phyloP scores from a whole-genome alignment of 2,888 invertebrate species.

The Dynastes tityus region DNA sequence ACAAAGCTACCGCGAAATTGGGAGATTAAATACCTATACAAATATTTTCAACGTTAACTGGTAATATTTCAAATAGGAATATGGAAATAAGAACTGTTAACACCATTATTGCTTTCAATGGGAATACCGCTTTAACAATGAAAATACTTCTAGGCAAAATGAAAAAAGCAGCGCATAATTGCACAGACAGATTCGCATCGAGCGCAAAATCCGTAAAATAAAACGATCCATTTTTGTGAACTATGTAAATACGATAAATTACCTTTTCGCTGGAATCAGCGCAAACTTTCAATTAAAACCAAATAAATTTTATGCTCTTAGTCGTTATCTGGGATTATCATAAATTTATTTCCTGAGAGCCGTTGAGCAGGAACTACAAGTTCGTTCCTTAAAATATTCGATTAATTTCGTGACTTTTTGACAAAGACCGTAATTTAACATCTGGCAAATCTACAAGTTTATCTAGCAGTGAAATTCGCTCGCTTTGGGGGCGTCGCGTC shows the following conservation, averaged over 20 bases:
- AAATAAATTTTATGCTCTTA: conserved; percentile 42
- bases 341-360: conserved; percentile 32
- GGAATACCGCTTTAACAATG: too few relatives aligned
- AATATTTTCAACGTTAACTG: too few relatives aligned
- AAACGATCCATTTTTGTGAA: conserved; percentile 12
- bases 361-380: conserved; percentile 31
- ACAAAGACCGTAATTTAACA: conserved; percentile 32
- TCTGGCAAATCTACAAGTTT: conserved; percentile 31
- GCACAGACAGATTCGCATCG: not conserved
- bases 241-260: conserved; percentile 41
- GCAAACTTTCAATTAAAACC: conserved; percentile 45
- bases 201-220: conserved; percentile 12
- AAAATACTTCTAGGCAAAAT: too few relatives aligned
- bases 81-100: too few relatives aligned
- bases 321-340: conserved; percentile 36
- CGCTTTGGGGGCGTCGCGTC: not conserved
- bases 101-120: too few relatives aligned
- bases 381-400: conserved; percentile 41
- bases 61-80: too few relatives aligned
- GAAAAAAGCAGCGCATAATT: too few relatives aligned
- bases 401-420: conserved; percentile 37
- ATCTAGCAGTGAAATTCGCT: conserved; percentile 5
- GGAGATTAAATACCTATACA: too few relatives aligned
- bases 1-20: too few relatives aligned
- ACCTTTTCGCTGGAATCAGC: conserved; percentile 29